These are phyloP conservation scores for Lepeophtheirus nordmannii DNA, from an alignment of 2,888 invertebrate species.

Conservation along the genomic window DNA sequence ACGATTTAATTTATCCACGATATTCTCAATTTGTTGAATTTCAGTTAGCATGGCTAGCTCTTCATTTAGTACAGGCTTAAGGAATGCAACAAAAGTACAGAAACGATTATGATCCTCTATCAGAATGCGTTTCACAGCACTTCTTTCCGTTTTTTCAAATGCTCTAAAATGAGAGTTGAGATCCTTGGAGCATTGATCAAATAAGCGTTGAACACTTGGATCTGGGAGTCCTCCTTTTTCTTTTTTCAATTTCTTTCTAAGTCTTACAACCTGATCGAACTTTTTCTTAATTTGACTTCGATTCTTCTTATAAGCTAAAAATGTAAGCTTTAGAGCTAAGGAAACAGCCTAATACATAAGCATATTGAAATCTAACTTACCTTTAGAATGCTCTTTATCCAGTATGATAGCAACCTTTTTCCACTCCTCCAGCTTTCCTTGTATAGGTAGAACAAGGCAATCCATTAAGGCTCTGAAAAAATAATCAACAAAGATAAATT, in stretches of 20 bases:
- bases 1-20: constrained; percentile 55
- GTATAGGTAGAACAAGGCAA: constrained; percentile 60
- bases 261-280: constrained; percentile 70
- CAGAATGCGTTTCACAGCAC: constrained; percentile 72
- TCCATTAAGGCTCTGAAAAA: constrained; percentile 55
- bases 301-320: constrained; percentile 71
- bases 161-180: constrained; percentile 44
- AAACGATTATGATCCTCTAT: constrained; percentile 79
- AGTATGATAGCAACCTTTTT: constrained; percentile 61
- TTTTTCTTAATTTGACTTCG: constrained; percentile 75
- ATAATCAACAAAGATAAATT: constrained; percentile 1
- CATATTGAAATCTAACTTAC: constrained; percentile 35
- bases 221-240: constrained; percentile 11
- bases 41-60: constrained; percentile 87
- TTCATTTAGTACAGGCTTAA: constrained; percentile 83
- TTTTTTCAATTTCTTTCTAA: constrained; percentile 75
- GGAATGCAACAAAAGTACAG: constrained; percentile 76
- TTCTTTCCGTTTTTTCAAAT: constrained; percentile 80
- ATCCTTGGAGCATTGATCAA: constrained; percentile 7
- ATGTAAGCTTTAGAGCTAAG: neutral
- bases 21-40: constrained; percentile 75
- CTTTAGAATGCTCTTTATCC: constrained; percentile 77
- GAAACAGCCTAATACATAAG: too few species aligned
- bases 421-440: constrained; percentile 78
- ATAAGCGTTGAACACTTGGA: constrained; percentile 3